These are phyloP conservation scores for Phrynocephalus versicolor DNA, from an alignment of 2,113 vertebrate genomes.

Conservation along the genomic window DNA sequence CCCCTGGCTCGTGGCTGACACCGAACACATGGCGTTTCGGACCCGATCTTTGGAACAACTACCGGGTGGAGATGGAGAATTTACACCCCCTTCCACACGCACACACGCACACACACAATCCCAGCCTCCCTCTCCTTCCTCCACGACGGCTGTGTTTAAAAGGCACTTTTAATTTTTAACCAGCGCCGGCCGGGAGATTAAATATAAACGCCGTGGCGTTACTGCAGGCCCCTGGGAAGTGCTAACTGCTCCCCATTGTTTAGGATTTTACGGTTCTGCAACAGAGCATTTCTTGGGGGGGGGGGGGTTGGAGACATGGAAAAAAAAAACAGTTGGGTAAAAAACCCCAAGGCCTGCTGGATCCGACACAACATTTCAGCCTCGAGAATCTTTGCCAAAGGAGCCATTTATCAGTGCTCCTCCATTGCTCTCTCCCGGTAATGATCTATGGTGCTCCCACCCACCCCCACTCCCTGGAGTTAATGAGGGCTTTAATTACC, in stretches of 20 bases:
- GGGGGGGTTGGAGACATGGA: no score
- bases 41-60: not conserved
- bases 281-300: not conserved
- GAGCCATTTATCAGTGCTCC: not conserved
- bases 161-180: not conserved
- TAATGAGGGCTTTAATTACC: constrained; percentile 54
- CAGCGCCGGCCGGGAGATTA: not conserved
- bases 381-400: not conserved
- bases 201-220: not conserved
- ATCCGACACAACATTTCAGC: accelerated
- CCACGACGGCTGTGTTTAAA: not conserved
- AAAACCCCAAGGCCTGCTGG: no score
- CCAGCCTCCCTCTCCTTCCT: no score
- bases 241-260: not conserved
- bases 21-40: no score
- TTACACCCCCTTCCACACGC: no score
- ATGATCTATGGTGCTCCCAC: constrained; percentile 31
- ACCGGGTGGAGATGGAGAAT: not conserved
- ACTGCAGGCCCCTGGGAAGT: not conserved
- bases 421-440: constrained; percentile 9
- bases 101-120: no score
- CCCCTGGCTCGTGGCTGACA: no score
- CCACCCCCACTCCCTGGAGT: not conserved
- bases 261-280: not conserved
- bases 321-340: not conserved